Conservation (phyloP, 2,888 invertebrate species). For the Archaeoteleia sp. region DNA sequence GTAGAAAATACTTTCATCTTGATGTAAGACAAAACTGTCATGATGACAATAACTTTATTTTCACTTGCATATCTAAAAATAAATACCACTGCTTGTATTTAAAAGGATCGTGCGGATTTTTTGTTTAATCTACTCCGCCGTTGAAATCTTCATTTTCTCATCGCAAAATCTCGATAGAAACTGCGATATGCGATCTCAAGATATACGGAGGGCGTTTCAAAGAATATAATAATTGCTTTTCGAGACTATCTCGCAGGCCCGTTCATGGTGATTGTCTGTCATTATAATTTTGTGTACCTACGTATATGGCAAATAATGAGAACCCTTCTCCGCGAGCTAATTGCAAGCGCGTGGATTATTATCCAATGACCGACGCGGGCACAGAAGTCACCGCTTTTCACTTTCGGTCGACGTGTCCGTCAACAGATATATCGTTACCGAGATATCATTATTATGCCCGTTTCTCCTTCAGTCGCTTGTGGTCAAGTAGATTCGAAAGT, state of each 20-base stretch:
- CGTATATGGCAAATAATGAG: neutral
- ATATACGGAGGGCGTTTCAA: neutral
- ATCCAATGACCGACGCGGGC: conserved; percentile 32
- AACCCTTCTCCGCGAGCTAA: conserved; percentile 40
- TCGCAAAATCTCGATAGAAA: no score
- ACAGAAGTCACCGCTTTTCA: conserved; percentile 3
- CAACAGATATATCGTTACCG: conserved; percentile 5
- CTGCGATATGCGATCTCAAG: neutral
- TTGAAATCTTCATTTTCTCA: no score
- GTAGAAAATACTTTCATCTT: no score
- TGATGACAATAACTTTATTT: no score
- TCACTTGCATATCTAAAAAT: no score
- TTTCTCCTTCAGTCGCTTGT: conserved; percentile 36
- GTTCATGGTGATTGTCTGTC: conserved; percentile 3
- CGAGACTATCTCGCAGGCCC: neutral
- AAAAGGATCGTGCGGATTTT: no score
- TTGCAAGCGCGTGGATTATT: conserved; percentile 57
- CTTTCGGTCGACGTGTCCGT: conserved; percentile 17
- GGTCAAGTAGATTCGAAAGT: conserved; percentile 37
- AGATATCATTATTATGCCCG: conserved; percentile 34
- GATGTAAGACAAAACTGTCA: no score
- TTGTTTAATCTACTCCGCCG: no score
- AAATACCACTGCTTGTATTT: no score
- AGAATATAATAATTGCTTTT: conserved; percentile 4
- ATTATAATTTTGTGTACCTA: conserved; percentile 3